Base-by-base conservation (phyloP, 2,888 invertebrate genomes). In the Diplolepis rosae region DNA sequence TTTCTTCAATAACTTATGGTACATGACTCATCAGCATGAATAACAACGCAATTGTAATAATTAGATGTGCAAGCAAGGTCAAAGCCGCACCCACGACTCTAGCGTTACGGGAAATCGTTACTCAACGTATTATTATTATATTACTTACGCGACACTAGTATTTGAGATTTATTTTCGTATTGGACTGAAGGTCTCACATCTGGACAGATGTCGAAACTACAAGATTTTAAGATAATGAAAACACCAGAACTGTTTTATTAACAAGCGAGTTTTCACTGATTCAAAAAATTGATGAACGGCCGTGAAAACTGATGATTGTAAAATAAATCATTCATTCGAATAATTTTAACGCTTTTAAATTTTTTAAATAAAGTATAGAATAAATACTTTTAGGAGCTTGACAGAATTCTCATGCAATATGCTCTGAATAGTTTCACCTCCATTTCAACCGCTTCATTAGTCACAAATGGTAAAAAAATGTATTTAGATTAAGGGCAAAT, bases 41-140 rank as follows among this genome's bases (percentile, higher is more conserved):
- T 71, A 71, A 51, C 69, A 72, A 69, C 70, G 72, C 75, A 74
- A 83, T 83, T 82, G 81, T 77, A 79, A 80, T 84, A 85, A 86
- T 86, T 83, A 77, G 75, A 74, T 73, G 73, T 74, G 70, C 68
- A 65, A 51, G 54, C 84, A 86, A 84, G 84, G 84, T 74, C 78
- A 77, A 74, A 79, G 79, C 81, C 82, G 79, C 84, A 78, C 84
- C 83, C 82, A 78, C 68, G 32, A 32, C 51, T 39, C 70, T 66
- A 65, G 66, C 42, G 32, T 32, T 32, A 32, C 32, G 52, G 52
- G 52, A 52, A 52, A 52, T 52, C 22, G 39, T 61, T 61, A 61
- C 39, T 61, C 61, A 61, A 39, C 39, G 2, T 18, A 56, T 35
- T 18, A 56, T 35, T n/a, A 61, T 61, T 61, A 24, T 39, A 61